These are phyloP conservation scores for Enteromius viviparus DNA, from an alignment of 2,797 vertebrate species.

Conservation along the genomic window DNA sequence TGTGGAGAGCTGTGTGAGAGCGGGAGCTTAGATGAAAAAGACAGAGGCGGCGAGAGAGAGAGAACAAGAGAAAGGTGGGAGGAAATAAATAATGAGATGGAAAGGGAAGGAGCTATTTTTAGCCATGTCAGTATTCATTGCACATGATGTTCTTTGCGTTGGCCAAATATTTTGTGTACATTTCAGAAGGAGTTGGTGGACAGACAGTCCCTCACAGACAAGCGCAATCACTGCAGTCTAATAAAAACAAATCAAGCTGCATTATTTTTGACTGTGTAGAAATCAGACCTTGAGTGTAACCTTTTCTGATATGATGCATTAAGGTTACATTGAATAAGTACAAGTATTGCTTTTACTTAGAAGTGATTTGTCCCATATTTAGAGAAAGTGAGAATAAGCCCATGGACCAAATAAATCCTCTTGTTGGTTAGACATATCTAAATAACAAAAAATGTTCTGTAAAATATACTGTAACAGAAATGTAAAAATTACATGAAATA, in stretches of 20 bases:
- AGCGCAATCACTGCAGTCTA: not conserved
- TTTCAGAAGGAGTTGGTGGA: conserved; percentile 24
- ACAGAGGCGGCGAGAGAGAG: conserved; percentile 53
- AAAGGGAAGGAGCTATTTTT: conserved; percentile 62
- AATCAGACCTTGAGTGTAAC: not conserved
- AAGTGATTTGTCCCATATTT: not conserved
- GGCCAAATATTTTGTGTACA: conserved; percentile 53
- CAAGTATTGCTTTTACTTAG: not conserved
- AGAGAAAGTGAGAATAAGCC: not conserved
- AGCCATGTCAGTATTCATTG: conserved; percentile 61
- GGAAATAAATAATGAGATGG: conserved; percentile 62
- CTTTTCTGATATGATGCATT: conserved; percentile 11
- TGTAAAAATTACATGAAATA: not conserved
- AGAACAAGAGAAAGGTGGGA: conserved; percentile 30
- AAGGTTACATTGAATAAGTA: not conserved
- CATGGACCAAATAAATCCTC: not conserved
- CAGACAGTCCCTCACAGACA: conserved; percentile 19
- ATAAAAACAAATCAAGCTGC: conserved; percentile 8
- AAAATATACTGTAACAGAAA: not conserved
- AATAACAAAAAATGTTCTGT: not conserved
- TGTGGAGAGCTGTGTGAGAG: conserved; percentile 66
- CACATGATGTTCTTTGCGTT: conserved; percentile 70
- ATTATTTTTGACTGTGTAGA: not conserved
- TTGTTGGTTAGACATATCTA: not conserved
- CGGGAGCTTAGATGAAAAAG: conserved; percentile 60